A percentile compares a stretch with the other conserved stretches of the same genome.
Evolutionary conservation across 2,113 vertebrate species (phyloP).

Genomic region (Raja brachyura): DNA sequence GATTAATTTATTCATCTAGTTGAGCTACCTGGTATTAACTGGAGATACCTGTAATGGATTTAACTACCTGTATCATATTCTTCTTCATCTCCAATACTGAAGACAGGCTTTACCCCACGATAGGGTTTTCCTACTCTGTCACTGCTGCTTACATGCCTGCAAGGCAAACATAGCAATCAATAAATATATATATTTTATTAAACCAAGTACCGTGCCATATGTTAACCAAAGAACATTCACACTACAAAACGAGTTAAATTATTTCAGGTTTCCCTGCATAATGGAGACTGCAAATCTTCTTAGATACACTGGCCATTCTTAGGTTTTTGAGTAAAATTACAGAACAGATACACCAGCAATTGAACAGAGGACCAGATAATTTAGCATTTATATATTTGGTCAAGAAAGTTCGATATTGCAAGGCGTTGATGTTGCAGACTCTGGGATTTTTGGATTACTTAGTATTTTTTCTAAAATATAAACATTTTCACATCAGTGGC

Average conservation of each 20-base stretch:
- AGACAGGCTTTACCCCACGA: slow-evolving; percentile 93
- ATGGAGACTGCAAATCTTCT: background rate
- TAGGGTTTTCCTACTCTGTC: slow-evolving; percentile 93
- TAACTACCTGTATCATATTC: slow-evolving; percentile 87
- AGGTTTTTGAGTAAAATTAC: background rate
- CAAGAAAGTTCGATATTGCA: background rate
- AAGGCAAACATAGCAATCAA: slow-evolving; percentile 39
- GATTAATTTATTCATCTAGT: background rate
- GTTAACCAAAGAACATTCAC: background rate
- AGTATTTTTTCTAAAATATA: background rate
- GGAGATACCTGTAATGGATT: background rate
- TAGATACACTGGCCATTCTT: background rate
- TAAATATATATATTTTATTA: slow-evolving; percentile 34
- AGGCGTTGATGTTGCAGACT: background rate
- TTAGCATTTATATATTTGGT: background rate
- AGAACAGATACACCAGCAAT: no score
- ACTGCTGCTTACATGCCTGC: slow-evolving; percentile 93
- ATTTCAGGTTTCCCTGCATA: background rate
- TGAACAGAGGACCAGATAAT: background rate
- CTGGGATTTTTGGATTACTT: background rate
- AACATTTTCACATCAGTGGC: background rate
- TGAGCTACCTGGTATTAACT: background rate
- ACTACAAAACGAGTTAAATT: background rate
- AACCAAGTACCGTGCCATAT: background rate
- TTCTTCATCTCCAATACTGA: slow-evolving; percentile 96